These are phyloP conservation scores for Eubasilissa splendida DNA, from an alignment of 2,888 invertebrate genomes.

Conservation along the genomic window DNA sequence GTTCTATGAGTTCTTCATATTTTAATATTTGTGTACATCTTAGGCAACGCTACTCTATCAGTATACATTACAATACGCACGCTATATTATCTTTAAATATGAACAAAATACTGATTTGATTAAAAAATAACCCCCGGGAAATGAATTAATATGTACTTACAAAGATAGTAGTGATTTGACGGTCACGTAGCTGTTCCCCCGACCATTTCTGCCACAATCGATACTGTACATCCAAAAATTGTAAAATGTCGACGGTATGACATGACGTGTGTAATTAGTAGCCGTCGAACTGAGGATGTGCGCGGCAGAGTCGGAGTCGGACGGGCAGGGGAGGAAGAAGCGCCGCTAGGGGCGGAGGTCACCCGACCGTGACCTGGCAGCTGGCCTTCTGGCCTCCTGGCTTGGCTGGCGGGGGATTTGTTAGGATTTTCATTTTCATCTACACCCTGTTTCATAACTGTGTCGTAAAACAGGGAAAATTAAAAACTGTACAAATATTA, in stretches of 20 bases:
- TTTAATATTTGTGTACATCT: no score
- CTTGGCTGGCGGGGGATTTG: constrained; percentile 6
- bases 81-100: no score
- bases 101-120: no score
- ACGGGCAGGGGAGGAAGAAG: background rate
- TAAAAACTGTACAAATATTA: no score
- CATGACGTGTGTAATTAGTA: background rate
- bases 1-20: no score
- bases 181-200: background rate
- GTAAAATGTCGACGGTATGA: background rate
- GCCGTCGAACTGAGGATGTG: background rate
- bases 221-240: background rate
- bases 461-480: no score
- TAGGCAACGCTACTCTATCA: no score
- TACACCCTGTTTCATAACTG: background rate
- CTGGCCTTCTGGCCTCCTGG: background rate
- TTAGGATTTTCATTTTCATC: constrained; percentile 32
- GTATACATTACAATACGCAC: no score
- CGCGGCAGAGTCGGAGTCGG: background rate
- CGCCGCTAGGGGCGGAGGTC: constrained; percentile 9
- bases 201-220: background rate
- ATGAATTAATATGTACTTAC: no score
- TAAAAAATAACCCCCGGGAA: no score
- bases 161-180: background rate
- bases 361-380: constrained; percentile 25